These are phyloP conservation scores for Phortica okadai DNA, from an alignment of 2,888 invertebrate genomes.

Conservation along the genomic window DNA sequence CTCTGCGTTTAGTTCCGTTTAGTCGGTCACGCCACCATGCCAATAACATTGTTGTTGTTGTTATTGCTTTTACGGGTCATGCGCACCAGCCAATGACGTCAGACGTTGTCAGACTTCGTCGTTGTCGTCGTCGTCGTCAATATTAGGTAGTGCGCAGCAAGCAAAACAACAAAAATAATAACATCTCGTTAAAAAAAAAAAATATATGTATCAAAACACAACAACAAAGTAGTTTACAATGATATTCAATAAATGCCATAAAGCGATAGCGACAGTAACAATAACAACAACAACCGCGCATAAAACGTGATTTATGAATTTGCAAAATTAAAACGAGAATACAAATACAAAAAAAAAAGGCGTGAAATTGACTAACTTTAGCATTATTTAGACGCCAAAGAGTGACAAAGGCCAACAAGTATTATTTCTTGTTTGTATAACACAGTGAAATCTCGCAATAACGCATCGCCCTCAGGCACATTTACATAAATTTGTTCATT, in stretches of 20 bases:
- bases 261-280: neutral
- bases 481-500: too few species aligned
- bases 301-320: too few species aligned
- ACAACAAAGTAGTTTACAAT: slow-evolving; percentile 44
- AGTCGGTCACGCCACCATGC: slow-evolving; percentile 65
- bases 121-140: slow-evolving; percentile 32
- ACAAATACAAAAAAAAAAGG: too few species aligned
- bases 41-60: slow-evolving; percentile 29
- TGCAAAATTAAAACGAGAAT: too few species aligned
- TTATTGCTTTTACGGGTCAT: slow-evolving; percentile 58
- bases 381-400: too few species aligned
- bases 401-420: too few species aligned
- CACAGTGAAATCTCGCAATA: too few species aligned
- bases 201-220: slow-evolving; percentile 5
- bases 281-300: neutral
- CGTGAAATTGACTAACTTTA: too few species aligned
- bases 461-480: too few species aligned
- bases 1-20: slow-evolving; percentile 60
- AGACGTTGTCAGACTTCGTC: slow-evolving; percentile 50
- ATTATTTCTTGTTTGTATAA: too few species aligned
- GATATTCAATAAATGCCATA: slow-evolving; percentile 53
- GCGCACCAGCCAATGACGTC: slow-evolving; percentile 65
- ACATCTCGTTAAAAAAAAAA: neutral
- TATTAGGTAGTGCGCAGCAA: slow-evolving; percentile 68
- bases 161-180: slow-evolving; percentile 42